Evolutionary conservation across 2,888 invertebrate genomes (phyloP), one percentile per base, ranked within the genome.

Genomic region (Apoda limacodes): DNA sequence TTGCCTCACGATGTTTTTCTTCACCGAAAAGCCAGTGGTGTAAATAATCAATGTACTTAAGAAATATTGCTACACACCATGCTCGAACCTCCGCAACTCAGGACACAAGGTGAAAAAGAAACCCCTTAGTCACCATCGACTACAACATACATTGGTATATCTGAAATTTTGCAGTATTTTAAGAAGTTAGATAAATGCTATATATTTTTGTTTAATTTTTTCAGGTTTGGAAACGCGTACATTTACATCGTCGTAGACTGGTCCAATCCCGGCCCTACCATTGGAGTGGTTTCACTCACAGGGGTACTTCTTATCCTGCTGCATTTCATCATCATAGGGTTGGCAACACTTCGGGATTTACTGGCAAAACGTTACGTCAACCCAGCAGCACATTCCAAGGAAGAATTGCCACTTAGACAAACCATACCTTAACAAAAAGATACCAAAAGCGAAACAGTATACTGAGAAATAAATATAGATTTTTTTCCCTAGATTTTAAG

Each of bases 181-280:
- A 20, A 9, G 9, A 7, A 13, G 9, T 14, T 6, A 10, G 0
- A n/a, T n/a, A n/a, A n/a, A n/a, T n/a, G n/a, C n/a, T n/a, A n/a
- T n/a, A n/a, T n/a, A n/a, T n/a, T n/a, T n/a, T n/a, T n/a, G 12
- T 19, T 22, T 5, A 35, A 39, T 38, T 27, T 37, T 65, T 68
- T 29, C 65, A 88, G 89, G 41, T 67, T 82, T 37, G 88, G 89
- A 19, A 67, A 85, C 35, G 82, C 81, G 17, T 88, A 83, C 56
- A 88, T 93, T 39, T 93, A 93, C 61, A 84, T 87, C 13, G 86
- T 92, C 33, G 67, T 93, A 35, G 84, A 93, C 66, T 93, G 92
- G 92, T 75, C 83, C 14, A 82, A 53, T 1, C 89, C 91, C 0
- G 82, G 84, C 5, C 61, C 68, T 14, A 84, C 90, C 1, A 55